Evolutionary conservation across 2,113 vertebrate genomes (phyloP), one percentile per base, ranked within the genome.

Genomic region (Trogon surrucura): DNA sequence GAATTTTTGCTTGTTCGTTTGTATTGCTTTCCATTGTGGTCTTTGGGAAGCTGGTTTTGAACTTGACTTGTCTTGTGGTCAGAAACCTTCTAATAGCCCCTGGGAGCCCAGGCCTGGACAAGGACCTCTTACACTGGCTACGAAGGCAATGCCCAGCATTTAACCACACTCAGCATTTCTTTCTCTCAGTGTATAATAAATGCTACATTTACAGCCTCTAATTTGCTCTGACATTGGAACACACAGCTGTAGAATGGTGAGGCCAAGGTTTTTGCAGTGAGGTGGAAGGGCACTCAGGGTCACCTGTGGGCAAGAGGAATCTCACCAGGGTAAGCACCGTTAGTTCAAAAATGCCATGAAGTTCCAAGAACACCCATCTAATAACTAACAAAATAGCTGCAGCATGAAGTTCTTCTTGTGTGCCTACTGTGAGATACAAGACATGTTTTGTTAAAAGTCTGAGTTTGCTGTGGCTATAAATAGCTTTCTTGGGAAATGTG

Each of bases 81-180:
- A 91, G 77, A 87, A 95, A 84, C 80, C 34, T 82, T 64, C 50
- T 88, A 74, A 94, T 93, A 91, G 89, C 89, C 56, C 26, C 32
- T 62, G 72, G 60, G 44, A 84, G 21, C 54, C 66, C 44, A 44
- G 64, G 57, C 32, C 32, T 53, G 58, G 48, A 95, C 84, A 86
- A 64, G 38, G 78, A 45, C 16, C 30, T 81, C 47, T 83, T 92
- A 11, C 2, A 13, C 29, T 18, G 80, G 32, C 5, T 80, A 14
- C 16, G 21, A 72, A 80, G 64, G 36, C 54, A 16, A 34, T 84
- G 72, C 36, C 72, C 65, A 71, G 83, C 12, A 2, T 81, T 87
- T 91, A 69, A 65, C 86, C 57, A 81, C 34, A 29, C 58, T 67
- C 80, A 27, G 80, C 5, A 0, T 54, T 95, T 86, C 53, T 57